Evolutionary conservation across 2,888 invertebrate genomes (phyloP).

Genomic region (Conchocele bisecta): DNA sequence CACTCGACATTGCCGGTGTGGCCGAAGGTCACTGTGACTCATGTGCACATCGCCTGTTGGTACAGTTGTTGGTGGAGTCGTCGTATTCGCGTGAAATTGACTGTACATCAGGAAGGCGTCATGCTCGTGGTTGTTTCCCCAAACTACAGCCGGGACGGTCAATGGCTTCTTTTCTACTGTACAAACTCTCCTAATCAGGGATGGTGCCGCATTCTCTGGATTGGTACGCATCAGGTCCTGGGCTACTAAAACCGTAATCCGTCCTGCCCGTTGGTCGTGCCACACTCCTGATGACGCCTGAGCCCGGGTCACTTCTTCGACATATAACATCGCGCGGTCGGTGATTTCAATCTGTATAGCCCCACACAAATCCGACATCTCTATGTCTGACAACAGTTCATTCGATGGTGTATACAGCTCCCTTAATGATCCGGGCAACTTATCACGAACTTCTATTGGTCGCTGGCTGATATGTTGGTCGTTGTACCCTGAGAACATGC

Average conservation of each 20-base stretch:
- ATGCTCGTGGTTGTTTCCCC: background rate
- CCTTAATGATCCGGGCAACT: background rate
- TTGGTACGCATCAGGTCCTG: background rate
- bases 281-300: background rate
- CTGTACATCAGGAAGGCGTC: background rate
- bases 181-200: background rate
- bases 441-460: background rate
- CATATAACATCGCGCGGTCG: background rate
- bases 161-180: background rate
- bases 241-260: background rate
- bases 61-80: too few relatives aligned
- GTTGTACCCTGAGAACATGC: background rate
- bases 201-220: background rate
- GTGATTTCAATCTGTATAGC: background rate
- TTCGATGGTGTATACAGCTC: background rate
- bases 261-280: constrained; percentile 4
- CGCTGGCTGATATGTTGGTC: background rate
- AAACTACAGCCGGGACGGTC: background rate
- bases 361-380: background rate
- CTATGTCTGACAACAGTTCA: background rate
- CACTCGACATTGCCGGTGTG: background rate
- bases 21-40: too few relatives aligned
- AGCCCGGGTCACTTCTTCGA: background rate
- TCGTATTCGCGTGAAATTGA: background rate
- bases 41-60: too few relatives aligned